Evolutionary conservation across 2,797 vertebrate genomes (phyloP).

Genomic region (Bucorvus abyssinicus): DNA sequence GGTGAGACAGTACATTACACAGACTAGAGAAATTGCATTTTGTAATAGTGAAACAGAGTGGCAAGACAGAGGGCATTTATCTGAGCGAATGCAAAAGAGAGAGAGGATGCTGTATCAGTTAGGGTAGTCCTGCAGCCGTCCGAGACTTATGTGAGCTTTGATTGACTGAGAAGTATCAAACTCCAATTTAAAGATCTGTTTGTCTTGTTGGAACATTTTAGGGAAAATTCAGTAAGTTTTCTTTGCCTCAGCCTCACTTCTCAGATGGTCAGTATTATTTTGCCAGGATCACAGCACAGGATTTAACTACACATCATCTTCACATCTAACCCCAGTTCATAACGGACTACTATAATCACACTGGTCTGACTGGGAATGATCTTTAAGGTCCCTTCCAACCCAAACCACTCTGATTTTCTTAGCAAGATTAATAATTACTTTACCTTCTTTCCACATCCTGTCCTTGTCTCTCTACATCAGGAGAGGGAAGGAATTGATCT

Average conservation of each 20-base stretch:
- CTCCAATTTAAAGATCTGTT: background rate
- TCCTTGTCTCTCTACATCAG: background rate
- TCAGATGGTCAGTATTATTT: background rate
- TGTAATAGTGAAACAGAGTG: background rate
- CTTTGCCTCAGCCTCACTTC: background rate
- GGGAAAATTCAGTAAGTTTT: background rate
- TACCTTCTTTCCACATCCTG: background rate
- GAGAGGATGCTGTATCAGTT: rapidly evolving
- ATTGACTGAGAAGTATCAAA: background rate
- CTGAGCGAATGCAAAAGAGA: background rate
- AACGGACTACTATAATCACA: background rate
- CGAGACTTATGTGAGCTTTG: background rate
- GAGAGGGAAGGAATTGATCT: background rate
- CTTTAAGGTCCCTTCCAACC: too few species aligned
- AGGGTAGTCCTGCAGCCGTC: background rate
- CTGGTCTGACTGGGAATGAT: too few species aligned
- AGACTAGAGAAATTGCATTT: background rate
- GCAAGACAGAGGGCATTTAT: background rate
- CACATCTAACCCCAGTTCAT: background rate
- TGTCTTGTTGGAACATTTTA: background rate
- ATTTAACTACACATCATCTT: background rate
- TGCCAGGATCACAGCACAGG: background rate
- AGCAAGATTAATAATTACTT: background rate
- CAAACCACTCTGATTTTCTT: background rate
- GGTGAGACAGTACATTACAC: background rate